Base-by-base conservation (phyloP, 2,797 vertebrate species). In the Hyperoplus lanceolatus region DNA sequence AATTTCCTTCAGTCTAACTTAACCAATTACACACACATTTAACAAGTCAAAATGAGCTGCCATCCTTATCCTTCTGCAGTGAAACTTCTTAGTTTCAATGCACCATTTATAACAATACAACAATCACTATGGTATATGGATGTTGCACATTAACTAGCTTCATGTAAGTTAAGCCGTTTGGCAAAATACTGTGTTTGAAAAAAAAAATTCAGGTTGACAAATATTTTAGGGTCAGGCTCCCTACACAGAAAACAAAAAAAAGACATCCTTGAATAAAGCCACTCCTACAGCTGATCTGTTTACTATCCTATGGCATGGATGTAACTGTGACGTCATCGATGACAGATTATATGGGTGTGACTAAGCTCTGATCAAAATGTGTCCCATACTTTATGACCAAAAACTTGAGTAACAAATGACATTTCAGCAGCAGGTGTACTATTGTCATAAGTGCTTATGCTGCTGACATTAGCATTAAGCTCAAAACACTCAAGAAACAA, bases 1-100 rank as follows among this genome's bases (percentile, higher is more conserved):
- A 81, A 84, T 90, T 80, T 84, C 70, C 74, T 74, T 84, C 66
- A 66, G 58, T 82, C 70, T 29, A 69, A 77, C 64, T 85, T 79
- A 87, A 91, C 62, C 6, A 83, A 89, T 86, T 53, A 77, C 70
- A 78, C 64, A 66, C 5, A 16, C 63, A 62, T 68, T 29, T 75
- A 77, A 70, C 18, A 81, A 80, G 79, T 77, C 41, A 71, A 77
- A 71, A 64, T 21, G 38, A 85, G 69, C n/a, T 51, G 63, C 54
- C 68, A 73, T 48, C 13, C 16, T 46, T 2, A 49, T 29, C 29
- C 3, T 29, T 29, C 7, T 71, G 56, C n/a, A 8, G 18, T 16
- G 18, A 53, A 75, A 73, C 39, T n/a, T 65, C 59, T 14, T 16
- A 49, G 54, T 59, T 51, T 71, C 5, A 49, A 4, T n/a, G 4